Evolutionary conservation across 1,140 invertebrate species (phyloP), one percentile per base, ranked within the genome.

Genomic region (Aethina tumida): DNA sequence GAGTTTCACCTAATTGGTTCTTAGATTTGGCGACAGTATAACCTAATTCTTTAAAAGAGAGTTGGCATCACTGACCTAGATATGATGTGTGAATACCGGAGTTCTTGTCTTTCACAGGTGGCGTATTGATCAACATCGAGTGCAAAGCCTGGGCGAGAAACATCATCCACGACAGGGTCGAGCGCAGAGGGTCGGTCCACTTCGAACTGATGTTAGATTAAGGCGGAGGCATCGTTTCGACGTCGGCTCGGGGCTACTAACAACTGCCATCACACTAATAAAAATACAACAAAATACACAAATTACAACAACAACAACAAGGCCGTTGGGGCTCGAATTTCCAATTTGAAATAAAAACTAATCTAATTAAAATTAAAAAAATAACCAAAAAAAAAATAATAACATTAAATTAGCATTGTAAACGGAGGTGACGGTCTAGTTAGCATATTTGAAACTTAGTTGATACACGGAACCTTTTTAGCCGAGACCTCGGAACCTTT

Each of bases 81-180:
- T n/a, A n/a, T n/a, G n/a, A n/a, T n/a, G n/a, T n/a, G n/a, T n/a
- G n/a, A n/a, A 18, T 21, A 33, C n/a, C n/a, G n/a, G n/a, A n/a
- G n/a, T n/a, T n/a, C n/a, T 10, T 30, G 29, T 30, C 44, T 17
- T 41, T 71, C 67, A 2, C 64, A 84, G 84, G 77, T 56, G 84
- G 86, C 29, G 83, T 92, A 15, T 71, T 95, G 44, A 90, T 96
- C 65, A 92, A 94, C 69, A 86, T 95, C 65, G 90, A 94, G 66
- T 95, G 92, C 71, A 92, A 90, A 71, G 90, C 90, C 47, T 96
- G 89, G 88, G 90, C 91, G 49, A 78, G 80, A 59, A 96, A 96
- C 69, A 95, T 97, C 52, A 56, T 71, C 30, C 87, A 92, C 62
- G 84, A 92, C 66, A 75, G 85, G 55, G 74, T 77, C 57, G 85